These are phyloP conservation scores for Fundulus diaphanus DNA, from an alignment of 2,797 vertebrate species.

Conservation along the genomic window DNA sequence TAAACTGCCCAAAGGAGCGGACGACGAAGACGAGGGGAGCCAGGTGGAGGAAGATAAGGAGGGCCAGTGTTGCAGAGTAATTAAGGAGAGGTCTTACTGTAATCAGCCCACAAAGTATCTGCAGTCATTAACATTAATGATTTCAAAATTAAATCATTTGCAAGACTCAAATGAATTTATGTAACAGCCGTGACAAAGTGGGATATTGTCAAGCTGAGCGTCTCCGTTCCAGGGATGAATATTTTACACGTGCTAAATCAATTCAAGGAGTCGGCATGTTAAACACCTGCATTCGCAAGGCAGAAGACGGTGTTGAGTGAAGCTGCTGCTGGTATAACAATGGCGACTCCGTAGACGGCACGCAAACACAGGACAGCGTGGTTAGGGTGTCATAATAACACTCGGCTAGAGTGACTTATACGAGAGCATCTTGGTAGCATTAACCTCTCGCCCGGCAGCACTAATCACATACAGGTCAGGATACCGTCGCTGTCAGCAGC, in stretches of 20 bases:
- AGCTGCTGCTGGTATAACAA: not conserved
- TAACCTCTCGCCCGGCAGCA: not conserved
- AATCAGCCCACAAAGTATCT: constrained; percentile 42
- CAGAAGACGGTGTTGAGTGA: not conserved
- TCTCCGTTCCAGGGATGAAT: not conserved
- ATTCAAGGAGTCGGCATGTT: not conserved
- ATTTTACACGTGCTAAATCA: not conserved
- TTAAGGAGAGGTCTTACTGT: constrained; percentile 57
- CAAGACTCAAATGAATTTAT: constrained; percentile 30
- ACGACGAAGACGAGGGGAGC: constrained; percentile 28
- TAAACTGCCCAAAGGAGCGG: constrained; percentile 66
- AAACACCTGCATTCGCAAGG: not conserved
- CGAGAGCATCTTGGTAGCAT: constrained; percentile 1
- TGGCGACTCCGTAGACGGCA: not conserved
- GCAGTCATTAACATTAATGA: constrained; percentile 28
- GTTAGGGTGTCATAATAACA: not conserved
- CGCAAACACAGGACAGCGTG: not conserved
- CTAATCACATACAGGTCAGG: not conserved
- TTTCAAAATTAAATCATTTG: constrained; percentile 32
- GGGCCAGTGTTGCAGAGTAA: constrained; percentile 35
- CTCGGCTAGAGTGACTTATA: not conserved
- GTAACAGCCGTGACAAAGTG: constrained; percentile 21
- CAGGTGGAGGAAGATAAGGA: constrained; percentile 29
- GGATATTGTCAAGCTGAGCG: not conserved
- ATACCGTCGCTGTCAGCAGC: not conserved